Conservation (phyloP, 2,888 invertebrate genomes). For the Omphaloscelis lunosa region DNA sequence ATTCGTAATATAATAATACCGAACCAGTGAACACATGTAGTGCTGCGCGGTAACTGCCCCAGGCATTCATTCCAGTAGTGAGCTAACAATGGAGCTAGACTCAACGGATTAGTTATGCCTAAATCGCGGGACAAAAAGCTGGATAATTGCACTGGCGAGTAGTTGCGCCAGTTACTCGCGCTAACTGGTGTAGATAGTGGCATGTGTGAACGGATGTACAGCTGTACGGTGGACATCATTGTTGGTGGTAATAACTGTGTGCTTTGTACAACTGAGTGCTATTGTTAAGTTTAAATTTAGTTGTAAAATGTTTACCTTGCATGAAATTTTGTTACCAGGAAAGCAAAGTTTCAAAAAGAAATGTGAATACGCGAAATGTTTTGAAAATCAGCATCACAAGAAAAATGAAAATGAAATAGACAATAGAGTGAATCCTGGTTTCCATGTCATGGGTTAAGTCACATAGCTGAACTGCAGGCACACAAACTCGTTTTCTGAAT, state of each 20-base stretch:
- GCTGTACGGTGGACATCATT: not conserved
- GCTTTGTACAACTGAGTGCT: constrained; percentile 20
- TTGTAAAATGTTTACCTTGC: not conserved
- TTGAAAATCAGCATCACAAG: no score
- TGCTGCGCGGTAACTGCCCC: not conserved
- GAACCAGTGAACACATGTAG: constrained; percentile 21
- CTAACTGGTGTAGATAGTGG: constrained; percentile 42
- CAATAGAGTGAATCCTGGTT: not conserved
- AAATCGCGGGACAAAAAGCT: constrained; percentile 61
- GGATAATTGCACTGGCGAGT: constrained; percentile 57
- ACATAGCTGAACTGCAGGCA: not conserved
- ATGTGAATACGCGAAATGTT: no score
- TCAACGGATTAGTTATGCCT: constrained; percentile 62
- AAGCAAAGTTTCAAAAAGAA: not conserved
- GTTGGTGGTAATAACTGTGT: constrained; percentile 1
- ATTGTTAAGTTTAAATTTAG: not conserved
- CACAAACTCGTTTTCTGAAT: not conserved
- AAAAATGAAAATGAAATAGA: no score
- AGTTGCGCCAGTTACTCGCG: constrained; percentile 49
- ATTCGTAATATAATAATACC: not conserved
- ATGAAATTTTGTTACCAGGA: no score
- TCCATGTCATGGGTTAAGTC: not conserved
- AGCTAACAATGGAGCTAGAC: constrained; percentile 55
- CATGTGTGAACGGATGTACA: constrained; percentile 44
- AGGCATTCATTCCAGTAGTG: constrained; percentile 51